Evolutionary conservation across 2,113 vertebrate species (phyloP).

Genomic region (Bujurquina vittata): DNA sequence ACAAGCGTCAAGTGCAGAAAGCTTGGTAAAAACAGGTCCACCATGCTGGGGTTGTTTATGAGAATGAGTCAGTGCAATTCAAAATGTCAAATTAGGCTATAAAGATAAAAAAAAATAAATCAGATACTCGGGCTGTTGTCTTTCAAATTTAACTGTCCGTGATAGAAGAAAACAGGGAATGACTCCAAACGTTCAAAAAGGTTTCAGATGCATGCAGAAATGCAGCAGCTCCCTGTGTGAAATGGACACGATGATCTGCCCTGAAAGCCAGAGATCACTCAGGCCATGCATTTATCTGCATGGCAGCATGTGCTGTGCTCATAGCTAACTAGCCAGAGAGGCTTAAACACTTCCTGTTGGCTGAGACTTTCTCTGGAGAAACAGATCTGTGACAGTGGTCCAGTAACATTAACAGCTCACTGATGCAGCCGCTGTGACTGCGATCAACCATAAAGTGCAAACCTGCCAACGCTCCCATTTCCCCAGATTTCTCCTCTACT

Average conservation of each 20-base stretch:
- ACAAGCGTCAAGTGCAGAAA: not conserved
- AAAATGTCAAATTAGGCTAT: not conserved
- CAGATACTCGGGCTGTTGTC: not conserved
- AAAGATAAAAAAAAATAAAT: not conserved
- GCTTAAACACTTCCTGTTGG: not conserved
- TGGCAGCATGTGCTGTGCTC: accelerated
- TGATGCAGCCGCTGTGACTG: not conserved
- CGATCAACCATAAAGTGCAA: not conserved
- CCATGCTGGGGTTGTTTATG: not conserved
- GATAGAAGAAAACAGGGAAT: too few species aligned
- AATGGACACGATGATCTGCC: not conserved
- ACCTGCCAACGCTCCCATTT: accelerated
- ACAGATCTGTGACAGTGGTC: not conserved
- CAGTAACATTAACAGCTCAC: not conserved
- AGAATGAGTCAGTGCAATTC: not conserved
- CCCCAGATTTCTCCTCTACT: accelerated
- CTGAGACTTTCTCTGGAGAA: not conserved
- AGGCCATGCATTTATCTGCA: not conserved
- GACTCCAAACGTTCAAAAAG: too few species aligned
- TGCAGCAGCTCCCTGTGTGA: not conserved
- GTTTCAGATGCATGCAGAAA: too few species aligned
- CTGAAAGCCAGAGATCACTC: not conserved
- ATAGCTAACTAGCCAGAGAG: too few species aligned
- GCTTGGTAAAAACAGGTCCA: not conserved
- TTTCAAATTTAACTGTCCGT: not conserved